Base-by-base conservation (phyloP, 2,113 vertebrate genomes). In the Oreochromis tanganicae region DNA sequence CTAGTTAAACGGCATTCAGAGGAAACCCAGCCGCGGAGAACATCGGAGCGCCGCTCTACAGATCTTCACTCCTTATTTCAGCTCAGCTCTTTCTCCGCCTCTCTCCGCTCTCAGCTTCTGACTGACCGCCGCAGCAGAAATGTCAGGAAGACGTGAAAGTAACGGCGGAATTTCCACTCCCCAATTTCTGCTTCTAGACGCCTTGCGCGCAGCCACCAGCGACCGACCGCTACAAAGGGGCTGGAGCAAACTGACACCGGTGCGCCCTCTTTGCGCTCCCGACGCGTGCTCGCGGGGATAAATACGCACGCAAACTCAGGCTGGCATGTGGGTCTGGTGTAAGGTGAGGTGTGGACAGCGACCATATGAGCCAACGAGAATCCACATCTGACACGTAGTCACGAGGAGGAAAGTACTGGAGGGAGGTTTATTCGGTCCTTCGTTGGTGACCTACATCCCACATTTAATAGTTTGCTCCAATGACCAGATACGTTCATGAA, bases 81-180 rank as follows among this genome's bases (percentile, higher is more conserved):
- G 80, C 19, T 9, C 43, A 29, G 73, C 55, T 71, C 36, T 61
- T 24, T 71, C 48, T 85, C 85, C 75, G 29, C 79, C 52, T 87
- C 85, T 87, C 56, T 82, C 16, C 4, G 59, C 10, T 52, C 83
- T 5, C 84, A 27, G 32, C 79, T 9, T 52, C 73, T 34, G 27
- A 32, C 71, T 78, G 88, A 81, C 88, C 80, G 91, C 34, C 80
- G 36, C 87, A 21, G 91, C 79, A 61, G 7, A 85, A 85, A 87
- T 91, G 94, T 89, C 87, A 89, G 80, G 6, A 56, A 91, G 87
- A 29, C 83, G 84, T 10, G 56, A 81, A 84, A 89, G 87, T 66
- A 91, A 83, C 86, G 27, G 84, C 43, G 87, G 90, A 84, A 93
- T 93, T 85, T 95, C 90, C 93, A 92, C 95, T 94, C 93, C 92